A percentile compares a stretch with the other conserved stretches of the same genome.
phyloP scores from a whole-genome alignment of 1,140 invertebrate species.

The Drosophila yakuba region DNA sequence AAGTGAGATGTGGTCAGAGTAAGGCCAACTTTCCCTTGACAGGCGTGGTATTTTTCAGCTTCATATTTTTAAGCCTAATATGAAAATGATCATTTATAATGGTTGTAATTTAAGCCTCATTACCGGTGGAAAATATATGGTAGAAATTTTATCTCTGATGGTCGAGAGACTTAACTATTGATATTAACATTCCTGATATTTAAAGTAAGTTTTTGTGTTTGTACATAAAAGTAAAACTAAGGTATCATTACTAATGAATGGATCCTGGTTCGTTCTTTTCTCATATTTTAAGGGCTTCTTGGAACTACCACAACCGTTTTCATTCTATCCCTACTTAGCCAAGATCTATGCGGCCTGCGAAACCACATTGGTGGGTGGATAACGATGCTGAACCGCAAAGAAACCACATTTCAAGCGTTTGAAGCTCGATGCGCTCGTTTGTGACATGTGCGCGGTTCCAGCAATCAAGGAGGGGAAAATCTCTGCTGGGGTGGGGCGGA shows the following conservation, averaged over 20 bases:
- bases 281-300: not conserved
- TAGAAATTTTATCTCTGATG: no score
- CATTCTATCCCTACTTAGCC: conserved; percentile 3
- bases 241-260: no score
- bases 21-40: not conserved
- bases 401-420: conserved; percentile 21
- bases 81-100: no score
- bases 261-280: not conserved
- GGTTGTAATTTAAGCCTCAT: no score
- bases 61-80: no score
- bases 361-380: conserved; percentile 22
- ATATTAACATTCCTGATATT: no score
- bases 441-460: conserved; percentile 76
- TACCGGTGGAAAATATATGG: no score
- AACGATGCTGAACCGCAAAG: conserved; percentile 2
- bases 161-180: no score
- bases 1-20: not conserved
- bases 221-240: no score
- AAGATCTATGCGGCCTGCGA: conserved; percentile 14
- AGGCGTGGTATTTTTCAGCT: not conserved
- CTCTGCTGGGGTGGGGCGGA: not conserved
- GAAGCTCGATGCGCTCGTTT: conserved; percentile 65
- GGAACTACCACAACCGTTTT: not conserved
- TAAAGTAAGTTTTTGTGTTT: no score
- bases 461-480: conserved; percentile 45